Evolutionary conservation across 2,113 vertebrate genomes (phyloP), one percentile per base, ranked within the genome.

Genomic region (Geococcyx californianus): DNA sequence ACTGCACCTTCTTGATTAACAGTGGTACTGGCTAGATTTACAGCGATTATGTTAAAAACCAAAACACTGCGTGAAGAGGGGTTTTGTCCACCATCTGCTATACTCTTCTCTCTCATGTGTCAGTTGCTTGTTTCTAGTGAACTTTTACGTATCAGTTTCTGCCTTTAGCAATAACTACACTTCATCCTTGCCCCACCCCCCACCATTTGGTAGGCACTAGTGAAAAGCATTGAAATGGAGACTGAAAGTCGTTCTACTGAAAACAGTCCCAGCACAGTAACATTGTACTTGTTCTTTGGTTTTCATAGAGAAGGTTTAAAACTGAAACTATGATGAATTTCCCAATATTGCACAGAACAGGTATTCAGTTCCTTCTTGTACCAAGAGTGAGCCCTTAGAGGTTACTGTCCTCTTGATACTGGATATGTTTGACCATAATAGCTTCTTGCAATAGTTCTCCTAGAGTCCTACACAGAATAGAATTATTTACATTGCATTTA

Each of bases 11-110:
- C 94, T 83, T 95, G 60, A 73, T 86, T 95, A 84, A 90, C 49
- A 73, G 76, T 97, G 96, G 34, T 72, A 70, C 64, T 94, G 79
- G 36, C 51, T 82, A 90, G 66, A 34, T 94, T 96, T 79, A 62
- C 52, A 92, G 45, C 19, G 85, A 95, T 84, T 87, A 62, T 13
- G 6, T 95, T 77, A 31, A 77, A 84, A 92, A 74, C 1, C 52
- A 90, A 85, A 90, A 86, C 34, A 59, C 8, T 74, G 5, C 82
- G 38, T 63, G 56, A 94, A 90, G 55, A 74, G 33, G 2, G 8
- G 10, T 63, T 90, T 92, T 90, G 40, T 75, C 84, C 72, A 44
- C 63, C 51, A 67, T 87, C 85, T 96, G 74, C 51, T 54, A 3
- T 45, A 58, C 11, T 51, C 13, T 67, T 77, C 11, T 82, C 17